Base-by-base conservation (phyloP, 2,797 vertebrate genomes). In the Halcyon chelicuti region DNA sequence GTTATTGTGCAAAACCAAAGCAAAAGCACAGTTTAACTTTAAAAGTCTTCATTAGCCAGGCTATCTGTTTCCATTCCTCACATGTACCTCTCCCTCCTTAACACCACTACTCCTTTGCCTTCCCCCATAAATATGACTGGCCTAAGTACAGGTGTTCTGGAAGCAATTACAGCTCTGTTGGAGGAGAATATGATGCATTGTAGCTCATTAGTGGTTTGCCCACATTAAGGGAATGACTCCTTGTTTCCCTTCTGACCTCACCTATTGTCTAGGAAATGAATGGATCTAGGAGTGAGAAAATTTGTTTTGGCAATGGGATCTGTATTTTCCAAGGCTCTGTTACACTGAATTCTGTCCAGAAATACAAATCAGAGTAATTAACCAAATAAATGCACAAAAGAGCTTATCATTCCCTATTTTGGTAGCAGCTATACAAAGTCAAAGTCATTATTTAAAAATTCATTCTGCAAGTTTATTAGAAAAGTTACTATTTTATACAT, bases 211-310 rank as follows among this genome's bases (percentile, higher is more conserved):
- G 87, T 90, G 75, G 62, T 75, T 96, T 94, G 73, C 65, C 72
- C 1, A 0, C 61, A 86, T 87, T 91, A 93, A 74, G 58, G 74
- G 91, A 94, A 95, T 94, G 94, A 95, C 90, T 95, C 65, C 83
- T 94, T 75, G 46, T 68, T 96, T 96, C 93, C 93, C 57, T 94
- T 93, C 80, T 96, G 92, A 94, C 83, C 92, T 90, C 90, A 95
- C 80, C 92, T 96, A 96, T 96, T 97, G 93, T 94, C 49, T 93
- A 77, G 81, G 71, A 93, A 86, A 94, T 92, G 67, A 96, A 95
- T 94, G 80, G 93, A 84, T 90, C 74, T 52, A 90, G 75, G 78
- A 96, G 78, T 74, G 88, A 87, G 88, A 93, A 93, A 94, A 90
- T 93, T 82, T 95, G 62, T 95, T 95, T 93, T 96, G 96, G 94